Evolutionary conservation across 2,888 invertebrate species (phyloP).

Genomic region (Cephus nigrinus): DNA sequence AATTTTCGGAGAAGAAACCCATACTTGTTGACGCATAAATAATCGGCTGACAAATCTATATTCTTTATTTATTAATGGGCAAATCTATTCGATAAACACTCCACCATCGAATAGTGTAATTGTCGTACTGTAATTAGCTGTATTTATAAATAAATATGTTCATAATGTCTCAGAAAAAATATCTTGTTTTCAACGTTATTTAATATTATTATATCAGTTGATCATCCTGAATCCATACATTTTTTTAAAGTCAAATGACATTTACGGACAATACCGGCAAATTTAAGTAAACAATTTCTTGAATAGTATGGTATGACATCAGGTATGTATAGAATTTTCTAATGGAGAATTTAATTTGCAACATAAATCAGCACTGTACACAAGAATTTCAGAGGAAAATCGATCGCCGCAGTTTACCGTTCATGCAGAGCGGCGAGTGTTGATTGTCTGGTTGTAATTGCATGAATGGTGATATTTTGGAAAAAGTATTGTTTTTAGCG

Average conservation of each 20-base stretch:
- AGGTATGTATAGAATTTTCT: neutral
- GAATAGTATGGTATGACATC: neutral
- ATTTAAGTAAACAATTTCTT: neutral
- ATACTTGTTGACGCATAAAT: neutral
- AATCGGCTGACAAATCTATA: neutral
- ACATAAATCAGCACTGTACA: neutral
- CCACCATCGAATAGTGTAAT: neutral
- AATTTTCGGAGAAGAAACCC: neutral
- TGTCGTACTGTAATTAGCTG: neutral
- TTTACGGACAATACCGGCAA: neutral
- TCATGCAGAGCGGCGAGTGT: neutral
- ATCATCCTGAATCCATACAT: neutral
- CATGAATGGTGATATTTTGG: neutral
- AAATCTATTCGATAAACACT: neutral
- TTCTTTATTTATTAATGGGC: neutral
- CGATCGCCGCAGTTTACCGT: neutral
- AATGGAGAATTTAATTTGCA: neutral
- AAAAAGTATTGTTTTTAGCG: neutral
- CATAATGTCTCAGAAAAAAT: neutral
- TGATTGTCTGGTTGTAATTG: neutral
- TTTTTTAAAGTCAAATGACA: neutral
- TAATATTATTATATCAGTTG: neutral
- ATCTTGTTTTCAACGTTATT: neutral
- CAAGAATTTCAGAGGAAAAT: neutral
- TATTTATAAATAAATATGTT: neutral